Evolutionary conservation across 2,113 vertebrate species (phyloP).

Genomic region (Dromiciops gliroides): DNA sequence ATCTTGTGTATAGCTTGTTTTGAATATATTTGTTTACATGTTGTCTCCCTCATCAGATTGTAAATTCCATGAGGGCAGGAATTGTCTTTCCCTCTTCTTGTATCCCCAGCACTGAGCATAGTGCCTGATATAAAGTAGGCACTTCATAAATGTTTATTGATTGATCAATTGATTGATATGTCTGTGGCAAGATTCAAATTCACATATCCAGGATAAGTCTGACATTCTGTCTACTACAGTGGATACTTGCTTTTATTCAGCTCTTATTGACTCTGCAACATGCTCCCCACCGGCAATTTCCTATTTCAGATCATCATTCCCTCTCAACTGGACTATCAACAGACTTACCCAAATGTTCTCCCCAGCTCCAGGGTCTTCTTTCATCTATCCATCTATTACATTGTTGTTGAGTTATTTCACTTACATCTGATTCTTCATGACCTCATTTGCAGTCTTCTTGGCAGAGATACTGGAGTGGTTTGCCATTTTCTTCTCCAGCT

Average conservation of each 20-base stretch:
- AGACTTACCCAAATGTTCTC: not conserved
- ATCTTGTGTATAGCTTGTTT: not conserved
- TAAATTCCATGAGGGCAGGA: not conserved
- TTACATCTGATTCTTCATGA: not conserved
- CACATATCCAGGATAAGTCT: not conserved
- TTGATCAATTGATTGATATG: not conserved
- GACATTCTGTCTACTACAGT: not conserved
- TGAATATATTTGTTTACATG: not conserved
- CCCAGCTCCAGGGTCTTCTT: not conserved
- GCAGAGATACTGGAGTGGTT: too few relatives aligned
- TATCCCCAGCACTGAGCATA: not conserved
- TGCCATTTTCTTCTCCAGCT: too few relatives aligned
- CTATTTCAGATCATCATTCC: not conserved
- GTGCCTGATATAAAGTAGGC: not conserved
- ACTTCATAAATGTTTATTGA: not conserved
- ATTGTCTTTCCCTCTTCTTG: not conserved
- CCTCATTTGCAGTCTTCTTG: too few relatives aligned
- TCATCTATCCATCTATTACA: not conserved
- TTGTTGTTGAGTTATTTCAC: not conserved
- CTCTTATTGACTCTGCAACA: not conserved
- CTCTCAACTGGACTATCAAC: not conserved
- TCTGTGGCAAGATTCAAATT: not conserved
- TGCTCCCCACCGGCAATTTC: not conserved
- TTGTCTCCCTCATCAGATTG: not conserved
- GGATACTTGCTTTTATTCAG: not conserved